Base-by-base conservation (phyloP, 2,888 invertebrate genomes). In the Tupiocoris notatus region DNA sequence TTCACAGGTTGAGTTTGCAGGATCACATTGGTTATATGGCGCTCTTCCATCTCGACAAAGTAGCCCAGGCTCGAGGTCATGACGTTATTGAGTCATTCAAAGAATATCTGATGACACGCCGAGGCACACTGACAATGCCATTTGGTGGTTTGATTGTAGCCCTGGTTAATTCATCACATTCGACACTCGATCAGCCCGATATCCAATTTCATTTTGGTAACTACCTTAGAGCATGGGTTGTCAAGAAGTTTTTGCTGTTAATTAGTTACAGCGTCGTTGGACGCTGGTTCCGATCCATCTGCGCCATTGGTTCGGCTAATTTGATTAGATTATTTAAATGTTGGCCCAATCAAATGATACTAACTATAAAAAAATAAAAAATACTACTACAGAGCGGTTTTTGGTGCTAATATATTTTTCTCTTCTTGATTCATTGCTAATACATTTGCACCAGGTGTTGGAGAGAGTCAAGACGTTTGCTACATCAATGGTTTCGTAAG, bases 121-220 rank as follows among this genome's bases (percentile, higher is more conserved):
- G 54, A 2, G 67, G 67, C 7, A 16, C 21, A 1, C 57, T 67
- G 22, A 22, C 21, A 2, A 16, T 56, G n/a, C 67, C 67, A 18
- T 22, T 67, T 39, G 67, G 67, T 21, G 67, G 67, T 7, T 17
- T 67, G n/a, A 56, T 67, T 1, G 57, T 67, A 20, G 67, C 21
- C 23, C 20, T 67, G 57, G n/a, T 22, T 1, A 67, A 67, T 21
- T 67, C 67, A 12, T 67, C 67, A n/a, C 16, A 22, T 20, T 57
- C 67, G 7, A 21, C 67, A n/a, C 3, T 67, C n/a, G 67, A 67
- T 17, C n/a, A 57, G 18, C 67, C 67, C 2, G 67, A 67, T 56
- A 67, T 67, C 21, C 67, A 67, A n/a, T 21, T 57, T 18, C 67
- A 67, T 57, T 22, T 67, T 16, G 67, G 67, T 57, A 67, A 65